Evolutionary conservation across 2,797 vertebrate genomes (phyloP).

Genomic region (Trachops cirrhosus): DNA sequence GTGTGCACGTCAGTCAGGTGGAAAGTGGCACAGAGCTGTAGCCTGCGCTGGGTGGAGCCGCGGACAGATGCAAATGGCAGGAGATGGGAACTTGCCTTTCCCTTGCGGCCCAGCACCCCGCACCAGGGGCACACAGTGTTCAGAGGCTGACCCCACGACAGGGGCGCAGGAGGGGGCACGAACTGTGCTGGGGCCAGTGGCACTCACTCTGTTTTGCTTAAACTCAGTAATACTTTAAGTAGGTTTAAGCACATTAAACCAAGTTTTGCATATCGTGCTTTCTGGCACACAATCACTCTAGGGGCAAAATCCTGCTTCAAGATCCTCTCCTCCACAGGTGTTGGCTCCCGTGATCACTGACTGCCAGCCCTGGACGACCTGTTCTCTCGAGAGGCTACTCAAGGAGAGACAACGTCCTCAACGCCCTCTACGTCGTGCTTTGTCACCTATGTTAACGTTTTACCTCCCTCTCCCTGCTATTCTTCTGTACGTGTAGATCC

Average conservation of each 20-base stretch:
- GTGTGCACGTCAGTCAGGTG: neutral
- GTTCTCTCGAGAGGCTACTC: neutral
- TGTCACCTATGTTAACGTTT: neutral
- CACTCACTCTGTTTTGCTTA: neutral
- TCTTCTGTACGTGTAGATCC: too few relatives aligned
- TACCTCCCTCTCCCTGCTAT: neutral
- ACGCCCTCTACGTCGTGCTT: neutral
- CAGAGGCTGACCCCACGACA: too few relatives aligned
- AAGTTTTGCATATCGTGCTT: neutral
- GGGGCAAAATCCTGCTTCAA: neutral
- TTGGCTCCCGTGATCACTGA: neutral
- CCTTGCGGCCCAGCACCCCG: neutral
- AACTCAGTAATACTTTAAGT: neutral
- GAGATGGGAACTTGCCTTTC: neutral
- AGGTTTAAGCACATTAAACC: neutral
- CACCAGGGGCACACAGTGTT: neutral
- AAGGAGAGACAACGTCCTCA: neutral
- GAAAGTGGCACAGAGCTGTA: slow-evolving; percentile 17
- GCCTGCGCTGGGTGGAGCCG: neutral
- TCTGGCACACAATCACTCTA: neutral
- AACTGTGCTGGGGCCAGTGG: neutral
- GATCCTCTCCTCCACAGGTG: neutral
- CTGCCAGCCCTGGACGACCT: too few relatives aligned
- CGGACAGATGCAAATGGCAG: neutral
- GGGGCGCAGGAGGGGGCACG: neutral